Base-by-base conservation (phyloP, 2,888 invertebrate species). In the Heliconius cydno region DNA sequence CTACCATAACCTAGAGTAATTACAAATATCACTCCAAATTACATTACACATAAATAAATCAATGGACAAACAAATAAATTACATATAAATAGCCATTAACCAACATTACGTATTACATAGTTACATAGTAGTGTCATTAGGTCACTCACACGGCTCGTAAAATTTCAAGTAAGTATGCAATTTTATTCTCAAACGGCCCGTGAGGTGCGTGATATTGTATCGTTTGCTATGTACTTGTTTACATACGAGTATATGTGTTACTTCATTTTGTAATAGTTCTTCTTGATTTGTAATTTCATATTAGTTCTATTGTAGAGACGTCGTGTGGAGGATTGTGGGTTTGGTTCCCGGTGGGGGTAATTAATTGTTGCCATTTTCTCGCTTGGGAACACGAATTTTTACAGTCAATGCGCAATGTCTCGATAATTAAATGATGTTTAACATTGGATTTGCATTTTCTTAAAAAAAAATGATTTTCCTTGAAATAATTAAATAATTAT, bases 91-190 rank as follows among this genome's bases (percentile, higher is more conserved):
- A n/a, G n/a, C n/a, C 7, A 34, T 34, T 60, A 60, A 34, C 60
- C 57, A 73, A 25, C 3, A 73, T 38, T 38, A 60, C 57, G 10
- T 73, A 10, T n/a, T 38, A 7, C 34, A 34, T 34, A 25, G 25
- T 73, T 73, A 60, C 73, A 73, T 73, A 60, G 73, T n/a, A 60
- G 60, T 73, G 73, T 73, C 73, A 73, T 60, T 77, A 65, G 77
- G 77, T 77, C 77, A 77, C 63, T 77, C 46, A 65, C 41, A 65
- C 77, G 57, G 60, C n/a, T 41, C 63, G 77, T 71, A 71, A 77
- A 71, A 71, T 65, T 77, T 65, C 7, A 46, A 77, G 63, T n/a
- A 63, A 63, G 13, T 30, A 52, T 22, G 38, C 60, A 46, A 77
- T 70, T 46, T 46, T 9, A 28, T n/a, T 46, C 46, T 60, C 5